These are phyloP conservation scores for Percopsis omiscomaycus DNA, from an alignment of 2,797 vertebrate genomes.

Conservation along the genomic window DNA sequence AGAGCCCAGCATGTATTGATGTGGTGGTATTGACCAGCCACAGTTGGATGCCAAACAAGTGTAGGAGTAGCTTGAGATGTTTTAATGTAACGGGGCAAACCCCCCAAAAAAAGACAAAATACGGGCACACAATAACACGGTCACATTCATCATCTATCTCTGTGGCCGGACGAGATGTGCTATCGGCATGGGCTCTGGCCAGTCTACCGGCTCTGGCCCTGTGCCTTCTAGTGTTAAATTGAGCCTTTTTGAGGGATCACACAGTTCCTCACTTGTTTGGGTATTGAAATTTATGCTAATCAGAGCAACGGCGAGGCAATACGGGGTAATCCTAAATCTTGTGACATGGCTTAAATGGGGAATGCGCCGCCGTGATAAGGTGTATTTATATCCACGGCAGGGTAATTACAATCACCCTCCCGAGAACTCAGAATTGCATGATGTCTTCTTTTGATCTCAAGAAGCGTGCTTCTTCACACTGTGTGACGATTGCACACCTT, in stretches of 20 bases:
- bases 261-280: constrained; percentile 4
- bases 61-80: not conserved
- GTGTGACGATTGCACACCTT: constrained; percentile 9
- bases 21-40: constrained; percentile 1
- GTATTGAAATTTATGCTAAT: constrained; percentile 41
- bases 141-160: constrained; percentile 9
- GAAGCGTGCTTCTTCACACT: constrained; percentile 4
- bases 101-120: not conserved
- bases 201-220: not conserved
- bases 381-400: constrained; percentile 31
- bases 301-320: constrained; percentile 22
- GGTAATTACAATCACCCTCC: constrained; percentile 42
- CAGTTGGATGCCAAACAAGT: not conserved
- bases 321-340: constrained; percentile 42
- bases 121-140: constrained; percentile 1
- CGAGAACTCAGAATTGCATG: constrained; percentile 8
- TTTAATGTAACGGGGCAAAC: constrained; percentile 5
- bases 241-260: constrained; percentile 1
- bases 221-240: not conserved
- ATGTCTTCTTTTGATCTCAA: constrained; percentile 31
- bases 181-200: not conserved
- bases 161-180: constrained; percentile 2
- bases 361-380: constrained; percentile 32
- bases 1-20: not conserved
- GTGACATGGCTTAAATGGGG: constrained; percentile 42